Evolutionary conservation across 1,140 invertebrate species (phyloP).

Genomic region (Globodera rostochiensis): DNA sequence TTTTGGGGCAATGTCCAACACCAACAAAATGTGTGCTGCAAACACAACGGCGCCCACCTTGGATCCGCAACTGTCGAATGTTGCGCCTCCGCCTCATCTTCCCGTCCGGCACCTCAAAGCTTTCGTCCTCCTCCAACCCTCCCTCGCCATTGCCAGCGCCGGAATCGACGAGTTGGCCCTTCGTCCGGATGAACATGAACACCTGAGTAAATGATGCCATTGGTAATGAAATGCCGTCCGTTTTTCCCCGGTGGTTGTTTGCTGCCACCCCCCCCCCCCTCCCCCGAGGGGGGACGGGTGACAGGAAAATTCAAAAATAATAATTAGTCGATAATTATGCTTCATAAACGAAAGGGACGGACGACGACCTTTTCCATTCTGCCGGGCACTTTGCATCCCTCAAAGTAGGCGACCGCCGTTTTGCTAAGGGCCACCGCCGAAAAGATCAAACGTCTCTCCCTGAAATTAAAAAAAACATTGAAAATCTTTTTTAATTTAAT

Average conservation of each 20-base stretch:
- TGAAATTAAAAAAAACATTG: not conserved
- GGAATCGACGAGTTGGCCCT: not conserved
- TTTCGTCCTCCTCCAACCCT: conserved; percentile 24
- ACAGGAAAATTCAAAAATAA: not conserved
- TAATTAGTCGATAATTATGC: not conserved
- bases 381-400: conserved; percentile 16
- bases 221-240: not conserved
- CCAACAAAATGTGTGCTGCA: not conserved
- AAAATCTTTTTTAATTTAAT: no score
- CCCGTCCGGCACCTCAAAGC: conserved; percentile 24
- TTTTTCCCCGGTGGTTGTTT: no score
- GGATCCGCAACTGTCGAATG: conserved; percentile 19
- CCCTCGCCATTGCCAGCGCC: conserved; percentile 2
- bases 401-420: conserved; percentile 29
- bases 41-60: not conserved
- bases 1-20: no score
- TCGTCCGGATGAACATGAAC: conserved; percentile 27
- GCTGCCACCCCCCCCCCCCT: no score
- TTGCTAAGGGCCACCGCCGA: conserved; percentile 35
- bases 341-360: not conserved
- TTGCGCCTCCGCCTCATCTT: conserved; percentile 12
- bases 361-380: conserved; percentile 20
- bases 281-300: no score
- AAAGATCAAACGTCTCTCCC: conserved; percentile 39
- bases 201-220: not conserved